A percentile compares a stretch with the other conserved stretches of the same genome.
phyloP scores from a whole-genome alignment of 2,113 vertebrate species.

The Psammodynastes pulverulentus region DNA sequence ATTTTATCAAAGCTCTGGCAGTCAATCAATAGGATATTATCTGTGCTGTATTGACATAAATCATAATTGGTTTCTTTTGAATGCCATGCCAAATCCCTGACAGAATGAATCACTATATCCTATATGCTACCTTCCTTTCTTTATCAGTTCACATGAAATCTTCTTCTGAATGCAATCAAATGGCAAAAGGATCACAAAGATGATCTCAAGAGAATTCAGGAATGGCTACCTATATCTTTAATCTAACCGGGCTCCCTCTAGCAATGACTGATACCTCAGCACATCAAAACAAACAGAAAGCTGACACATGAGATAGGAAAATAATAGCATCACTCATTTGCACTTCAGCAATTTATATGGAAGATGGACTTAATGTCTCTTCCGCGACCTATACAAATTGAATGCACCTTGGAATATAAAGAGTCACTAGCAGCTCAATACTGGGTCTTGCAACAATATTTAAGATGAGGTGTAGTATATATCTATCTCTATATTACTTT shows the following conservation, averaged over 20 bases:
- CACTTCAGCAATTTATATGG: neutral
- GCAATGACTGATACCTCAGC: conserved; percentile 1
- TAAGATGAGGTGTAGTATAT: neutral
- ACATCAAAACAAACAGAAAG: neutral
- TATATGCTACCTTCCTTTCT: conserved; percentile 59
- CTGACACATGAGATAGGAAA: neutral
- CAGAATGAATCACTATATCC: conserved; percentile 61
- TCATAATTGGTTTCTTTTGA: conserved; percentile 77
- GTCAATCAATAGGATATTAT: conserved; percentile 75
- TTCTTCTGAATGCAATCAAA: conserved; percentile 59
- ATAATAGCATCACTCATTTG: neutral
- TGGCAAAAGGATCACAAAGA: conserved; percentile 40
- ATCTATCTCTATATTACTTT: neutral
- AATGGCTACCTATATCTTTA: conserved; percentile 26
- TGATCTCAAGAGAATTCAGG: conserved; percentile 9
- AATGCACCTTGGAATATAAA: neutral
- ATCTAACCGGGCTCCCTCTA: conserved; percentile 35
- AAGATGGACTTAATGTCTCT: neutral
- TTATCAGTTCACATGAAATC: conserved; percentile 67
- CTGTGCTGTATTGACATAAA: conserved; percentile 76
- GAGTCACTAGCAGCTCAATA: neutral
- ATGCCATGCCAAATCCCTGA: conserved; percentile 65
- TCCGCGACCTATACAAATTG: neutral
- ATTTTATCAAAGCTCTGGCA: conserved; percentile 76
- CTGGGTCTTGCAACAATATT: neutral